Percentiles rank a stretch among this genome's conserved stretches.
phyloP scores from a whole-genome alignment of 2,797 vertebrate species.

The Sandelia bainsii region DNA sequence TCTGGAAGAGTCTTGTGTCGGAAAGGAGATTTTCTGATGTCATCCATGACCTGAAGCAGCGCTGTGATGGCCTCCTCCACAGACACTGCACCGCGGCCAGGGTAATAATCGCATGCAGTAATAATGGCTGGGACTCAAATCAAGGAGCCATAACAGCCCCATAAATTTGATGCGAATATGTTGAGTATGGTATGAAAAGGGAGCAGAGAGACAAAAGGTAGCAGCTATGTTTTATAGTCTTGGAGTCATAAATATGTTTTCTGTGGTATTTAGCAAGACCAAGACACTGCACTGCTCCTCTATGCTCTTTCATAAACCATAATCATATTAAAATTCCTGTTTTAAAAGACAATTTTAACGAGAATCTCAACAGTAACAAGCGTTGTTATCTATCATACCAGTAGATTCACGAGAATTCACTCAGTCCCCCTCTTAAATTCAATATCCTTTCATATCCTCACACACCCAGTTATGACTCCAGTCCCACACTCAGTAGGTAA shows the following conservation, averaged over 20 bases:
- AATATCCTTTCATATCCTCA: slow-evolving; percentile 48
- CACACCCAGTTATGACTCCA: slow-evolving; percentile 26
- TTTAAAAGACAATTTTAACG: slow-evolving; percentile 13
- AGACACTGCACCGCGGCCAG: slow-evolving; percentile 48
- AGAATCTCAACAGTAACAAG: neutral
- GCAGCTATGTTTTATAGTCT: slow-evolving; percentile 32
- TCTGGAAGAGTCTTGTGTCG: slow-evolving; percentile 31
- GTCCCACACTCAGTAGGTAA: slow-evolving; percentile 51
- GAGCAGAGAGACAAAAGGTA: slow-evolving; percentile 29
- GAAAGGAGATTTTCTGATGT: slow-evolving; percentile 57
- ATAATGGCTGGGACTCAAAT: slow-evolving; percentile 47
- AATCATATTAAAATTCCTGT: slow-evolving; percentile 37
- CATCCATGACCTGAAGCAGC: slow-evolving; percentile 60
- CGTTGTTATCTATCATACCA: slow-evolving; percentile 26
- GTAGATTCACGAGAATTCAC: slow-evolving; percentile 15
- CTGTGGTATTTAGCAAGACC: slow-evolving; percentile 12
- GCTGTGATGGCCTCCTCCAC: slow-evolving; percentile 60
- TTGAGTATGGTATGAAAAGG: slow-evolving; percentile 43
- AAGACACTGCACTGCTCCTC: slow-evolving; percentile 13
- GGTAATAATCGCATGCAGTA: too few species aligned
- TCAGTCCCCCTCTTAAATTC: slow-evolving; percentile 36
- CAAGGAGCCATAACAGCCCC: slow-evolving; percentile 58
- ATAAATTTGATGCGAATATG: slow-evolving; percentile 55
- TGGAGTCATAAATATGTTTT: slow-evolving; percentile 34
- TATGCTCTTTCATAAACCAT: slow-evolving; percentile 23